phyloP scores from a whole-genome alignment of 2,888 invertebrate genomes.

The Trimorus sp. region DNA sequence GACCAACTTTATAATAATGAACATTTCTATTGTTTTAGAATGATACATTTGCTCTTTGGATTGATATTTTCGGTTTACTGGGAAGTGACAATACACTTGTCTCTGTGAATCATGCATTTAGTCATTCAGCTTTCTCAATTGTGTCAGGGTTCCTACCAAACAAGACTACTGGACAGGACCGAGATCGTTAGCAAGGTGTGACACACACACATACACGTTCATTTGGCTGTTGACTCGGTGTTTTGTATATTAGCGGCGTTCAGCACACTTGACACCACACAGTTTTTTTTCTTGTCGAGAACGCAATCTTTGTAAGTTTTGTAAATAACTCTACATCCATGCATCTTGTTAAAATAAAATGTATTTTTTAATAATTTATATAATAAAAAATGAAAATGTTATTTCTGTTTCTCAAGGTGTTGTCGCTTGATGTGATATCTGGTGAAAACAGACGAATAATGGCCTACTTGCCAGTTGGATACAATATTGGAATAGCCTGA shows the following conservation, averaged over 20 bases:
- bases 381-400: conserved; percentile 17
- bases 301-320: conserved; percentile 44
- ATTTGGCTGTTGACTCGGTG: no score
- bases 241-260: no score
- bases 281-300: conserved; percentile 17
- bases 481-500: no score
- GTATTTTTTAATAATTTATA: conserved; percentile 59
- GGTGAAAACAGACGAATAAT: no score
- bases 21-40: no score
- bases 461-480: no score
- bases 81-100: conserved; percentile 9
- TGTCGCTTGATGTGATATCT: not conserved
- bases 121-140: conserved; percentile 8
- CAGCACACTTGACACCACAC: no score
- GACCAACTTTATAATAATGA: no score
- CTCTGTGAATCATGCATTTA: conserved; percentile 31
- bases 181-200: conserved; percentile 20
- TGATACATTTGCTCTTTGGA: no score
- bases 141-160: conserved; percentile 8
- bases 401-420: not conserved
- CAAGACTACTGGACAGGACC: no score
- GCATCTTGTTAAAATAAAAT: conserved; percentile 50
- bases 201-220: conserved; percentile 33
- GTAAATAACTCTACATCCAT: conserved; percentile 48
- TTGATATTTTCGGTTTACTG: conserved; percentile 12